A percentile compares a stretch with the other conserved stretches of the same genome.
Conservation (phyloP, 2,113 vertebrate genomes). For the Lanius ludovicianus region DNA sequence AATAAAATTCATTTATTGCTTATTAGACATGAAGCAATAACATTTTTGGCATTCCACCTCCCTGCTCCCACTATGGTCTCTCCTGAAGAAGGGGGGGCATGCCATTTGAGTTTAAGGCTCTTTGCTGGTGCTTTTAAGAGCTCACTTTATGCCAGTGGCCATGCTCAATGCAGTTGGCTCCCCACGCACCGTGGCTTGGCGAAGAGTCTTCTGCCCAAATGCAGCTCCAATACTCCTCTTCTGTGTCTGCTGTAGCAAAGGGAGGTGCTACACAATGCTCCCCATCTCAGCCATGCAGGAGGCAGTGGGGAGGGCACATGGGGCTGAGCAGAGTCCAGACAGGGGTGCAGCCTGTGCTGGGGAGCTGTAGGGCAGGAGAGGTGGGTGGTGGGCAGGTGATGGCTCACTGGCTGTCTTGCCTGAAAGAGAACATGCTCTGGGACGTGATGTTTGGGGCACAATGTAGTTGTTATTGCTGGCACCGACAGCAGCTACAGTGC, state of each 20-base stretch:
- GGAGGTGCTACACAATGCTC: background rate
- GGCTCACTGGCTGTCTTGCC: background rate
- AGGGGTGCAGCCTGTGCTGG: rapidly evolving
- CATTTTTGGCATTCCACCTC: background rate
- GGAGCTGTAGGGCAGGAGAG: background rate
- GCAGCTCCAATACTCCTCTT: background rate
- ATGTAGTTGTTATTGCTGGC: background rate
- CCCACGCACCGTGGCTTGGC: rapidly evolving
- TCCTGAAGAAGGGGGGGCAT: background rate
- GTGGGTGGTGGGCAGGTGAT: background rate
- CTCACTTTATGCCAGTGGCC: background rate
- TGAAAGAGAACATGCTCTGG: background rate
- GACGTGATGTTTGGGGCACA: rapidly evolving
- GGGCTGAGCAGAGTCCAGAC: background rate
- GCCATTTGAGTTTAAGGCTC: background rate
- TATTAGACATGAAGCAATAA: conserved; percentile 9
- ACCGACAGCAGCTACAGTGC: background rate
- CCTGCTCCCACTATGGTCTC: background rate
- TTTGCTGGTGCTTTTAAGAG: background rate
- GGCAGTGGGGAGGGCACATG: rapidly evolving
- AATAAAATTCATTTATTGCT: conserved; percentile 28
- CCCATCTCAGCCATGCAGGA: background rate
- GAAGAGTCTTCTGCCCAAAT: background rate
- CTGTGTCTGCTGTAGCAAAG: background rate
- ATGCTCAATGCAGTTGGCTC: rapidly evolving